Conservation (phyloP, 1,140 invertebrate species). For the Vanessa atalanta region DNA sequence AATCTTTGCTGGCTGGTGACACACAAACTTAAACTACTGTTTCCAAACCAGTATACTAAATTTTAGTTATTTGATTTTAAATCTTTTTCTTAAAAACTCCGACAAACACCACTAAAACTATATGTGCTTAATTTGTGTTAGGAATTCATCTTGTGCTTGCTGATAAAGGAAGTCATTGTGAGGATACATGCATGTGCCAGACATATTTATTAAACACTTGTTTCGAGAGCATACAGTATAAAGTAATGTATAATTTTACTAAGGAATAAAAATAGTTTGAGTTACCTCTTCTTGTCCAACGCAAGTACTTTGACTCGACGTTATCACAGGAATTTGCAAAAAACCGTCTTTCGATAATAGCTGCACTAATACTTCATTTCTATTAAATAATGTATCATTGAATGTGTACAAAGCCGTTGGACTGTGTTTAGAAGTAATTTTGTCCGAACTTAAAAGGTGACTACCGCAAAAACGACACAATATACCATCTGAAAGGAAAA, state of each 20-base stretch:
- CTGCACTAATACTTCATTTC: slow-evolving; percentile 66
- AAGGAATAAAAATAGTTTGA: neutral
- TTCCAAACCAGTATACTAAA: no score
- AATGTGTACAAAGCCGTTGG: slow-evolving; percentile 54
- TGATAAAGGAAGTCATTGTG: no score
- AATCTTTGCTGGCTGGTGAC: no score
- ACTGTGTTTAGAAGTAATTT: slow-evolving; percentile 66
- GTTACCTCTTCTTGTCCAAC: slow-evolving; percentile 60
- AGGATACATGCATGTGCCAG: no score
- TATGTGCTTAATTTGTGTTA: no score
- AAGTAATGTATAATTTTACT: neutral
- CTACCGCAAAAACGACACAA: slow-evolving; percentile 74
- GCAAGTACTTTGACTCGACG: slow-evolving; percentile 62
- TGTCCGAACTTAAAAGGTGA: slow-evolving; percentile 57
- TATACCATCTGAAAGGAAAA: slow-evolving; percentile 64
- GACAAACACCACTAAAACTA: no score
- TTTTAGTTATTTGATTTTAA: no score
- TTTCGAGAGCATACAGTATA: no score
- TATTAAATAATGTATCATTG: slow-evolving; percentile 68
- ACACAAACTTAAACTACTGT: no score
- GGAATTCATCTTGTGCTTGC: no score
- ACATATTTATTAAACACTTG: no score
- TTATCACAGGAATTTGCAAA: slow-evolving; percentile 66
- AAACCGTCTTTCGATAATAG: slow-evolving; percentile 62
- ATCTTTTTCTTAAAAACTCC: no score